These are phyloP conservation scores for Salvelinus namaycush DNA, from an alignment of 2,113 vertebrate genomes.

Conservation along the genomic window DNA sequence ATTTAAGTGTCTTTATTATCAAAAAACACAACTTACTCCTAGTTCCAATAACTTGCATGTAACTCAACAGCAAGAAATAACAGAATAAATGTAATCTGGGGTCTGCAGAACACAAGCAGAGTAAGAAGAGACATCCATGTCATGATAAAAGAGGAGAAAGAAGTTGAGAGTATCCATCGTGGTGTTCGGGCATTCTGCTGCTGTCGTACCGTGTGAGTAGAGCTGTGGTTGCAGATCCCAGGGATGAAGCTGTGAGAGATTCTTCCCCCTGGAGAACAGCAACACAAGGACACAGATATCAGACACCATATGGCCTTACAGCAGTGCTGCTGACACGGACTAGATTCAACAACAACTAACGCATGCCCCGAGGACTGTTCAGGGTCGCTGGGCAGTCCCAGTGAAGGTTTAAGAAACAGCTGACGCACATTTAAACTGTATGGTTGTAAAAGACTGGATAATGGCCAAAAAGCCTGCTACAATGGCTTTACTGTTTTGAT, in stretches of 20 bases:
- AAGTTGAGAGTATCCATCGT: too few species aligned
- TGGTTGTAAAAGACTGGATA: background rate
- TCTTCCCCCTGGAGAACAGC: constrained; percentile 67
- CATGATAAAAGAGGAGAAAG: too few species aligned
- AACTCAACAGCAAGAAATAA: background rate
- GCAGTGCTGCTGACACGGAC: constrained; percentile 24
- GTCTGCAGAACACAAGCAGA: background rate
- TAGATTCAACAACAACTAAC: background rate
- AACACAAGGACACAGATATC: constrained; percentile 43
- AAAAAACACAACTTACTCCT: background rate
- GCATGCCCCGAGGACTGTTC: background rate
- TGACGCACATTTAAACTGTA: background rate
- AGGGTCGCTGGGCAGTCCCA: background rate
- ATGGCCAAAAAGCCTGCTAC: background rate
- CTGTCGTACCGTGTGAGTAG: constrained; percentile 66
- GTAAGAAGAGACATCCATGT: too few species aligned
- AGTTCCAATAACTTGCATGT: too few species aligned
- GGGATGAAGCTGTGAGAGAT: constrained; percentile 77
- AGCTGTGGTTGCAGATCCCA: constrained; percentile 71
- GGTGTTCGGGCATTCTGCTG: too few species aligned
- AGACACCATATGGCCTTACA: constrained; percentile 13
- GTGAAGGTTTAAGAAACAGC: background rate
- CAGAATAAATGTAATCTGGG: too few species aligned
- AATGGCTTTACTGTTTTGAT: background rate
- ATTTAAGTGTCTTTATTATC: background rate